Evolutionary conservation across 2,888 invertebrate genomes (phyloP).

Genomic region (Prostheceraeus crozeri): DNA sequence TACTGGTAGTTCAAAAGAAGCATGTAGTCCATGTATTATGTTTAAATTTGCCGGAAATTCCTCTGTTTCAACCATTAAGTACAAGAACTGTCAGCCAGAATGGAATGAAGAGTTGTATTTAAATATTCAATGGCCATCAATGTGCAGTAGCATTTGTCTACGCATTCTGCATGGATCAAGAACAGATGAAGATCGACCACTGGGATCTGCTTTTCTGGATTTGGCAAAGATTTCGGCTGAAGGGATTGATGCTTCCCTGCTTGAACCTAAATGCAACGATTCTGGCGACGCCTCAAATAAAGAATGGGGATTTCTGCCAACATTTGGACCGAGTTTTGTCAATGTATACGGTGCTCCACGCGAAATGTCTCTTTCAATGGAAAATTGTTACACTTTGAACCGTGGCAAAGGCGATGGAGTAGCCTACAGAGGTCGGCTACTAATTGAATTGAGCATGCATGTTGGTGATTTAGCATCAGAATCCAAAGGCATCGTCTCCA

Average conservation of each 20-base stretch:
- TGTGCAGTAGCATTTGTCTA: conserved; percentile 57
- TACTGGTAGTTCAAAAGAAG: conserved; percentile 53
- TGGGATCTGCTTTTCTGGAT: no score
- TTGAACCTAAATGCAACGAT: no score
- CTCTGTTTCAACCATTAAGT: conserved; percentile 56
- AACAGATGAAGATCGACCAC: no score
- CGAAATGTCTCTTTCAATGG: no score
- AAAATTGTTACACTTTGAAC: conserved; percentile 57
- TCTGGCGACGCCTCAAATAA: no score
- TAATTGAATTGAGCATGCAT: conserved; percentile 55
- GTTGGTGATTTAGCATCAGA: no score
- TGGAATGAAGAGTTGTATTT: conserved; percentile 57
- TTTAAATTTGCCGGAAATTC: conserved; percentile 58
- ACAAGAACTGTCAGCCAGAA: conserved; percentile 57
- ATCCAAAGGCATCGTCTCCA: no score
- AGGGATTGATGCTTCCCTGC: no score
- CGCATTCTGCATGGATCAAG: conserved; percentile 58
- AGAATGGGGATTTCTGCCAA: conserved; percentile 59
- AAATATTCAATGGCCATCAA: conserved; percentile 58
- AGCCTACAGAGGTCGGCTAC: conserved; percentile 57
- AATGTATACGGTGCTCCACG: conserved; percentile 59
- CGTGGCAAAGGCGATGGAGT: conserved; percentile 57
- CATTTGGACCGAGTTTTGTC: conserved; percentile 58
- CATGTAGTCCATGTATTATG: conserved; percentile 58
- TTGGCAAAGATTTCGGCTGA: no score